Percentiles rank a stretch among this genome's conserved stretches.
These are phyloP conservation scores for Philonicus albiceps DNA, from an alignment of 2,888 invertebrate species.

Conservation along the genomic window DNA sequence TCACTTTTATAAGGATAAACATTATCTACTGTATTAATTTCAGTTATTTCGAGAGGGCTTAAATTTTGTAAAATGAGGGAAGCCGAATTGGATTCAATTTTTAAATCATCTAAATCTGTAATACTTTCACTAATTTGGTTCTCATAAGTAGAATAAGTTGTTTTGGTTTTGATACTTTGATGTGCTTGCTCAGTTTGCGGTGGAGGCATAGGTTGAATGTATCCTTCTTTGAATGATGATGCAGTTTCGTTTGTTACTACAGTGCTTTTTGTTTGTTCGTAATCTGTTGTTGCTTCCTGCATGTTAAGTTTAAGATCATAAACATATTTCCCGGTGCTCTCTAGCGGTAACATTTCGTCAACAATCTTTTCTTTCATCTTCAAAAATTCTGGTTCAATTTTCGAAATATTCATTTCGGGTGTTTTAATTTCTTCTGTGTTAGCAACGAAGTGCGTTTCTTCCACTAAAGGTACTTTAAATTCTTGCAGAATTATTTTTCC, in stretches of 20 bases:
- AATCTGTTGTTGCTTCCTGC: neutral
- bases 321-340: neutral
- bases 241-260: neutral
- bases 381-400: neutral
- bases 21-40: neutral
- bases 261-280: neutral
- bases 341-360: neutral
- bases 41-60: neutral
- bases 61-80: neutral
- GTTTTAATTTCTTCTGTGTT: neutral
- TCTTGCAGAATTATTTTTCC: neutral
- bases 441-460: neutral
- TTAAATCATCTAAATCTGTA: neutral
- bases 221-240: constrained; percentile 10
- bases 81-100: neutral
- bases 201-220: neutral
- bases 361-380: neutral
- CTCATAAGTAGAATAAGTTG: neutral
- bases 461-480: neutral
- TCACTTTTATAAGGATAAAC: neutral
- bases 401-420: neutral
- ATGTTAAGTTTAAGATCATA: neutral
- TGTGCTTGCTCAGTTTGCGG: neutral
- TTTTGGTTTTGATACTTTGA: neutral
- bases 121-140: neutral